These are phyloP conservation scores for Chaitophorus viminalis DNA, from an alignment of 2,888 invertebrate species.

Conservation along the genomic window DNA sequence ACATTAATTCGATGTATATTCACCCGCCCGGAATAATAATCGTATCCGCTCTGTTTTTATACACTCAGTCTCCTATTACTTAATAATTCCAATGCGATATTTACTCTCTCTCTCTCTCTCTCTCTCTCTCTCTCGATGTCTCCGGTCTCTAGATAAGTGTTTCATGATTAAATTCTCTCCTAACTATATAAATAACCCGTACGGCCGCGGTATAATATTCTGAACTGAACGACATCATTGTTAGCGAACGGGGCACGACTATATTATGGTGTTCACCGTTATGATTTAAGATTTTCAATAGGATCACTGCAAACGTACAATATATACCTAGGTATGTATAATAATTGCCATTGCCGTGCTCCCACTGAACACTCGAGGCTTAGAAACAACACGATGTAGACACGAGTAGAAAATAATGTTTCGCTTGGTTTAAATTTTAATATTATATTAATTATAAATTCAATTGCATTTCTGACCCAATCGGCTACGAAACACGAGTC, in stretches of 20 bases:
- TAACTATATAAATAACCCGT: not conserved
- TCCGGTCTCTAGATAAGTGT: not conserved
- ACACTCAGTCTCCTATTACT: slow-evolving; percentile 6
- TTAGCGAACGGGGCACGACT: slow-evolving; percentile 30
- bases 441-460: too few species aligned
- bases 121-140: too few species aligned
- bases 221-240: not conserved
- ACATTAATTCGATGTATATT: slow-evolving; percentile 17
- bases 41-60: not conserved
- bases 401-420: not conserved
- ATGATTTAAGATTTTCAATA: slow-evolving; percentile 6
- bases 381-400: not conserved
- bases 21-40: slow-evolving; percentile 31
- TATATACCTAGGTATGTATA: too few species aligned
- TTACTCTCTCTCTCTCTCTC: not conserved
- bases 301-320: not conserved
- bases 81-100: slow-evolving; percentile 21
- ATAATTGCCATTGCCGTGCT: too few species aligned
- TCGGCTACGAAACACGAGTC: too few species aligned
- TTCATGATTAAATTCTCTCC: slow-evolving; percentile 2
- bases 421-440: not conserved
- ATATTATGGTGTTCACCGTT: not conserved
- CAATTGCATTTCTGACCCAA: too few species aligned
- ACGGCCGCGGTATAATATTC: not conserved
- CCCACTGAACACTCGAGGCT: not conserved